phyloP scores from a whole-genome alignment of 2,888 invertebrate genomes.

The Rapana venosa region DNA sequence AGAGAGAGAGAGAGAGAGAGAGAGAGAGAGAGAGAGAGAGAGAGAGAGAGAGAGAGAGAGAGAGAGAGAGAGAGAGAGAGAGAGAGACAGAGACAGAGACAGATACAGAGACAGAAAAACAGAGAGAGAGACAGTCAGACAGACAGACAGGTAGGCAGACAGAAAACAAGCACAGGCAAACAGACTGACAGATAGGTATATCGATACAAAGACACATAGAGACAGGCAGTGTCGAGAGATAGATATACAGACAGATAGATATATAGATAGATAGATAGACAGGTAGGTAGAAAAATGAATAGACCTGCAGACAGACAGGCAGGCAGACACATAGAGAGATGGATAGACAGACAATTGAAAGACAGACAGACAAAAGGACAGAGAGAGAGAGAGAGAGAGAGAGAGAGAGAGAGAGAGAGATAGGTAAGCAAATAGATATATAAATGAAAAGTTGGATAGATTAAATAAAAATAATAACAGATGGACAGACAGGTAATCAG shows the following conservation, averaged over 20 bases:
- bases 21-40: background rate
- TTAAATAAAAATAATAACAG: no score
- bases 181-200: background rate
- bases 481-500: no score
- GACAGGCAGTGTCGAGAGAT: background rate
- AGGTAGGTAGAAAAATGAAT: background rate
- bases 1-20: background rate
- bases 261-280: background rate
- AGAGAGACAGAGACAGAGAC: background rate
- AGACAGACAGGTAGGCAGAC: background rate
- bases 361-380: background rate
- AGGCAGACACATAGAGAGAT: constrained; percentile 13
- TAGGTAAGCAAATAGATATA: no score
- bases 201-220: background rate
- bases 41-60: background rate
- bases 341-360: no score
- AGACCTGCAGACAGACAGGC: background rate
- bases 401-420: background rate
- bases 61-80: no score
- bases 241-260: background rate
- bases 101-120: background rate
- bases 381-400: no score
- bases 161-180: background rate
- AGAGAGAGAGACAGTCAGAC: background rate
- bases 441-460: no score